Evolutionary conservation across 2,888 invertebrate genomes (phyloP).

Genomic region (Parthenolecanium corni): DNA sequence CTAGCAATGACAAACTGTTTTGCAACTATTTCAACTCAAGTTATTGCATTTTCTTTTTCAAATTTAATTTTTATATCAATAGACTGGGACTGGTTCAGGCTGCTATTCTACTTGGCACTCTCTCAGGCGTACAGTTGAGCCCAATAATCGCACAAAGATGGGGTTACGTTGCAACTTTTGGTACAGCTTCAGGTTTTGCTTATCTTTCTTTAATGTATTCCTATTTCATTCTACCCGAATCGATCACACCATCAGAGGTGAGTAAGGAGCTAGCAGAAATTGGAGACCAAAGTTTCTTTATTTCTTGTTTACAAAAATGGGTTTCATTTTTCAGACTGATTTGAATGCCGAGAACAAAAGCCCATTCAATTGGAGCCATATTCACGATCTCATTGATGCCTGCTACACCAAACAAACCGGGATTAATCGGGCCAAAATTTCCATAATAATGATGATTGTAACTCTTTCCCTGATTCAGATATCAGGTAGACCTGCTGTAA

Average conservation of each 20-base stretch:
- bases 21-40: too few relatives aligned
- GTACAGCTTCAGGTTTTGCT: background rate
- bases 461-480: too few relatives aligned
- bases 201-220: background rate
- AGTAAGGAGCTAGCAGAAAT: background rate
- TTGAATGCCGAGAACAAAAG: conserved; percentile 2
- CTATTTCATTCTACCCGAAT: background rate
- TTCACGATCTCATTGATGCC: background rate
- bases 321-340: background rate
- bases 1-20: too few relatives aligned
- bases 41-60: too few relatives aligned
- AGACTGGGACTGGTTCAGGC: conserved; percentile 1
- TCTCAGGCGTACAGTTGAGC: background rate
- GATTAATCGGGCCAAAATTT: too few relatives aligned
- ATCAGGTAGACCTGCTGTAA: too few relatives aligned
- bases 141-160: background rate
- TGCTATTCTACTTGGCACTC: background rate
- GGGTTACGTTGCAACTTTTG: background rate
- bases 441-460: too few relatives aligned
- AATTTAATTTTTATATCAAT: too few relatives aligned
- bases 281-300: background rate
- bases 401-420: conserved; percentile 10
- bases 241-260: background rate
- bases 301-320: background rate
- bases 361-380: background rate